Evolutionary conservation across 2,113 vertebrate species (phyloP), one percentile per base, ranked within the genome.

Genomic region (Ceyx melanurus): DNA sequence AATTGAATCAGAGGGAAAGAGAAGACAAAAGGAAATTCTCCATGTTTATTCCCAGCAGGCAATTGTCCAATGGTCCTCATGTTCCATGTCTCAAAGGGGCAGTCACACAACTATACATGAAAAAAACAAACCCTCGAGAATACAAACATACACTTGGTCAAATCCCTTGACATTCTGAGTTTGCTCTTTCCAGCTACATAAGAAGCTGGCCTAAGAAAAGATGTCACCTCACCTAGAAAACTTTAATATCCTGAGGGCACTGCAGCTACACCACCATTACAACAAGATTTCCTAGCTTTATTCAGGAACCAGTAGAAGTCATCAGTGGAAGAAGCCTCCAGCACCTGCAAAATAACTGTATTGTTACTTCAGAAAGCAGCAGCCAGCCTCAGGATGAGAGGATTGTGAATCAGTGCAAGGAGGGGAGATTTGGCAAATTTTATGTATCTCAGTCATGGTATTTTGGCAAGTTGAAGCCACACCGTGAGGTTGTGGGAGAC

Each of bases 331-430:
- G 68, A 81, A 57, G 50, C 29, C 75, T 96, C 93, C 79, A 87
- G 65, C 79, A 97, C 85, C 96, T 97, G 95, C 90, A 92, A 88
- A 96, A 92, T 86, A 42, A 82, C 87, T 85, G 76, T 51, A 45
- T 19, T 86, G 51, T 15, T 83, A 73, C 89, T 93, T 81, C 64
- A 67, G 88, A 89, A 93, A 93, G 74, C 58, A 74, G 82, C 87
- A 95, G 77, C 89, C 45, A 40, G 93, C 89, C 73, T 13, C 0
- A 8, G 86, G 89, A 94, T 96, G 74, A 95, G 74, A 94, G 86
- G 65, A 83, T 2, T 80, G 10, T 93, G 93, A 97, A 93, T 95
- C 93, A 91, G 92, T 31, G 83, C 56, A 88, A 88, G 29, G 5
- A 14, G 83, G 22, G 62, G 60, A 65, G 61, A 56, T 60, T 21